These are phyloP conservation scores for Willisornis vidua DNA, from an alignment of 2,113 vertebrate genomes.

Conservation along the genomic window DNA sequence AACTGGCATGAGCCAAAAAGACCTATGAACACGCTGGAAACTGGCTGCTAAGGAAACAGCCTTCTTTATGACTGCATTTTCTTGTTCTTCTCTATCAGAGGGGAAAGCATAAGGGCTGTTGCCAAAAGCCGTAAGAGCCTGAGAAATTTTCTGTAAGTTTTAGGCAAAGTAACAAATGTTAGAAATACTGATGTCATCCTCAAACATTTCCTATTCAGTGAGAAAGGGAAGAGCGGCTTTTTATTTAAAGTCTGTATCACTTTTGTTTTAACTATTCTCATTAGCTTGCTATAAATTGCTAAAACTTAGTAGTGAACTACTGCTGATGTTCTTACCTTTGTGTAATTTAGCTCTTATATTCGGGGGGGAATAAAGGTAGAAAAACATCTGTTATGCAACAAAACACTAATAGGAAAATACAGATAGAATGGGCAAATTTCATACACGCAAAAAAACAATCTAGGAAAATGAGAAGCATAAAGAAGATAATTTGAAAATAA, in stretches of 20 bases:
- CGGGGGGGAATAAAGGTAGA: not conserved
- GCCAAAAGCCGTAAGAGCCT: not conserved
- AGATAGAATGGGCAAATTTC: not conserved
- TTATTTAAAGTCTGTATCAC: not conserved
- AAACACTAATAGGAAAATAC: not conserved
- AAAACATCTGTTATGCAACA: not conserved
- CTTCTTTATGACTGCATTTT: not conserved
- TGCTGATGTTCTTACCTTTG: not conserved
- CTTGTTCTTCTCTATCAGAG: slow-evolving; percentile 12
- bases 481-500: slow-evolving; percentile 48
- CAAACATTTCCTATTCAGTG: not conserved
- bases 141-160: not conserved
- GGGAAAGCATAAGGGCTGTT: not conserved
- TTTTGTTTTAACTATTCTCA: not conserved
- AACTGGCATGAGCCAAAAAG: not conserved
- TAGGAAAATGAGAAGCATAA: slow-evolving; percentile 31
- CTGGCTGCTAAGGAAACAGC: not conserved
- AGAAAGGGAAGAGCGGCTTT: not conserved
- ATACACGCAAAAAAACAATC: not conserved
- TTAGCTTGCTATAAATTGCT: not conserved
- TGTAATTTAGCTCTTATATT: not conserved
- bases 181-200: not conserved
- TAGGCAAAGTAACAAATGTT: not conserved
- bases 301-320: not conserved
- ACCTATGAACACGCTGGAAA: not conserved